These are phyloP conservation scores for Murina feae DNA, from an alignment of 2,113 vertebrate genomes.

Conservation along the genomic window DNA sequence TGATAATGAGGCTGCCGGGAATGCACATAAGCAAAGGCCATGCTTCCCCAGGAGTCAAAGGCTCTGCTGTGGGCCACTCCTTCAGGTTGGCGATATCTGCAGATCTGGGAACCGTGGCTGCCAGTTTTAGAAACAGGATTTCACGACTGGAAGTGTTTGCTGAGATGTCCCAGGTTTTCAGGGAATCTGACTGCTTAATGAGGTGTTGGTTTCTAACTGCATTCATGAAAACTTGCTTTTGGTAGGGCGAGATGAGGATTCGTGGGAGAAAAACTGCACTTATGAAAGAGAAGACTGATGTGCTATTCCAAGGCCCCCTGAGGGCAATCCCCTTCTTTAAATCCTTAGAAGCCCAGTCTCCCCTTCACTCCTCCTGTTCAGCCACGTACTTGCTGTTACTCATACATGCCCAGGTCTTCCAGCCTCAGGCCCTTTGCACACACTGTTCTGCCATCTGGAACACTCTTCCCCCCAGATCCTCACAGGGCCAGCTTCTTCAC, in stretches of 20 bases:
- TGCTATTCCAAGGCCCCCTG: no score
- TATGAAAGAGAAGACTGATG: neutral
- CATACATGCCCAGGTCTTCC: neutral
- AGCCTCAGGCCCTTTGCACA: neutral
- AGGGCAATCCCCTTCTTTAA: neutral
- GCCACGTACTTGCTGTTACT: neutral
- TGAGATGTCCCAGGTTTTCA: neutral
- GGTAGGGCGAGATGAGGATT: neutral
- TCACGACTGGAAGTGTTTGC: neutral
- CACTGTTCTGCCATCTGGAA: neutral
- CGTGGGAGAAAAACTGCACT: neutral
- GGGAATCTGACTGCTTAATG: neutral
- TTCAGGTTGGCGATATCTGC: neutral
- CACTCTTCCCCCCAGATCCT: neutral
- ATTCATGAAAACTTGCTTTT: neutral
- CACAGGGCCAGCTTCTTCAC: neutral
- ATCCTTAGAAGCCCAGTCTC: no score
- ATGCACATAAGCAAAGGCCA: neutral
- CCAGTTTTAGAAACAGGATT: slow-evolving; percentile 23
- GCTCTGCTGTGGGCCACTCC: neutral
- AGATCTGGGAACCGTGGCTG: neutral
- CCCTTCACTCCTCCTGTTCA: neutral
- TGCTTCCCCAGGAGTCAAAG: neutral
- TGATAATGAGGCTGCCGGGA: neutral
- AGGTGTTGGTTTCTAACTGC: neutral